Base-by-base conservation (phyloP, 1,140 invertebrate genomes). In the Drosophila nebulosa region DNA sequence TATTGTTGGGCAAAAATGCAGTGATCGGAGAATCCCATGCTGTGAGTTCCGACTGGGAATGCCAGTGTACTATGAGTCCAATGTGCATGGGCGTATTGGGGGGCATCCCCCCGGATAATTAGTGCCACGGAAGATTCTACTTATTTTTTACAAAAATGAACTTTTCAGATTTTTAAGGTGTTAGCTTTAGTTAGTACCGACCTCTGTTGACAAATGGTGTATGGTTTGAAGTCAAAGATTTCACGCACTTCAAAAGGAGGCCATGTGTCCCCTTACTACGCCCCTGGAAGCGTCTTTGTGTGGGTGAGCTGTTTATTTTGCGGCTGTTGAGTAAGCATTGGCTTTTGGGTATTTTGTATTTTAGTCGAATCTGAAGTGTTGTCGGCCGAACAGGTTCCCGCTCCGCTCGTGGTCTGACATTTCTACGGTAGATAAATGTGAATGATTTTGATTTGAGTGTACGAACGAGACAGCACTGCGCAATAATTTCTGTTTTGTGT, bases 281-380 rank as follows among this genome's bases (percentile, higher is more conserved):
- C 16, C 39, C 39, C 22, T 62, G 24, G 12, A 42, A 42, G 18
- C 32, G 55, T 36, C n/a, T 62, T 26, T 59, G 26, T 55, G 51
- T 27, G 65, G 16, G 53, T 36, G 52, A 26, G 30, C 51, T 78
- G 74, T 72, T 72, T 78, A 69, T 74, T 52, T 75, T 71, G 67
- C 64, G 62, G 64, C 42, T 78, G 69, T 73, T 69, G 66, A 78
- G 60, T 78, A 78, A 72, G 63, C 69, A 60, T 78, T 73, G 68
- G 56, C 64, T 69, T 67, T 78, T 36, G 63, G 46, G 57, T 64
- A 68, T 78, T 32, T 32, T 32, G 9, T 32, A 12, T 32, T 78
- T 78, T 66, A 78, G 76, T 78, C 69, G 69, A 62, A 64, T 73
- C 60, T 61, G 63, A 78, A 73, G 56, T 66, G 64, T 65, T 67